Conservation (phyloP, 2,888 invertebrate genomes). For the Polietes domitor region DNA sequence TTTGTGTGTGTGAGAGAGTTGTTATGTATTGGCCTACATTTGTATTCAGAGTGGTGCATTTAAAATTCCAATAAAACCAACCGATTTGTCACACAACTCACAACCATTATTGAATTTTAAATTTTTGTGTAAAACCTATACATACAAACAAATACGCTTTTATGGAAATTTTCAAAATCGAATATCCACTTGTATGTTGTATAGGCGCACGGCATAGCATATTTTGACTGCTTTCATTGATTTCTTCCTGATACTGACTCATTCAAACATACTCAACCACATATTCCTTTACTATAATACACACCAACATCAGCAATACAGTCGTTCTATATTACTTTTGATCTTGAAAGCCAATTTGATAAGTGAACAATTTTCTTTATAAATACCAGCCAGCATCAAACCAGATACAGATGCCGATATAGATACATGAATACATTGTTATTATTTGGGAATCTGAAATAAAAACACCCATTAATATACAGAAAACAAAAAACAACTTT, state of each 20-base stretch:
- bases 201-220: too few species aligned
- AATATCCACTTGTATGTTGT: too few species aligned
- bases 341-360: not conserved
- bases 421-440: not conserved
- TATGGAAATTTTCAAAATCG: too few species aligned
- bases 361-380: slow-evolving; percentile 14
- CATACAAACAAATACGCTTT: too few species aligned
- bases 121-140: too few species aligned
- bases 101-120: not conserved
- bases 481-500: not conserved
- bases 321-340: too few species aligned
- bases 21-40: not conserved
- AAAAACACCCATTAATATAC: slow-evolving; percentile 20
- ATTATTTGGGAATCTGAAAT: not conserved
- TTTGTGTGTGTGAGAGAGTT: not conserved
- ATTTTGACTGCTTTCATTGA: too few species aligned
- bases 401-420: not conserved
- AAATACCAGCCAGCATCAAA: not conserved
- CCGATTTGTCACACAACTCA: not conserved
- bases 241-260: too few species aligned
- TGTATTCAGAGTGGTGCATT: slow-evolving; percentile 31
- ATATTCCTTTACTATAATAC: too few species aligned
- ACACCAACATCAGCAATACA: too few species aligned
- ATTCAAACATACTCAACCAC: too few species aligned
- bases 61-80: slow-evolving; percentile 24